Evolutionary conservation across 2,113 vertebrate genomes (phyloP).

Genomic region (Clarias macrocephalus): DNA sequence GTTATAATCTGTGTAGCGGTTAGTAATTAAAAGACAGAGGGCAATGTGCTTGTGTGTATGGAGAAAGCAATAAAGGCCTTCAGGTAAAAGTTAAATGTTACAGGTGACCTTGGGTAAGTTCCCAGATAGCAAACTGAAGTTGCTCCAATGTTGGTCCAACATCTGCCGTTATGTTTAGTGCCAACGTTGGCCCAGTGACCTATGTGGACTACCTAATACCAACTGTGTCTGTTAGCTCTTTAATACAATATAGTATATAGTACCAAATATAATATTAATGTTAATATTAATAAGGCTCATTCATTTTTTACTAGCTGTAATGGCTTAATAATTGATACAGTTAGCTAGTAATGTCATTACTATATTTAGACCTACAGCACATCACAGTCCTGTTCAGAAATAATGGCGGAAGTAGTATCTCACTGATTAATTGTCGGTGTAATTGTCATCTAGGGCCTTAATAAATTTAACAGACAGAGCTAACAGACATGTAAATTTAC

Average conservation of each 20-base stretch:
- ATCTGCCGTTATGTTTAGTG: background rate
- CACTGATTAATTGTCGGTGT: background rate
- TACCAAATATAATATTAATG: background rate
- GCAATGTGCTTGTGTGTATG: background rate
- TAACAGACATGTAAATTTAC: too few relatives aligned
- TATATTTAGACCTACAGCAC: background rate
- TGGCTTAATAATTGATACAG: background rate
- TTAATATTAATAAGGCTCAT: constrained; percentile 6
- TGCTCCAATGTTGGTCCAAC: background rate
- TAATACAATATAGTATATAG: background rate
- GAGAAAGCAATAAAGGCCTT: background rate
- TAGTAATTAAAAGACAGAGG: background rate
- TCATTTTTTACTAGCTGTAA: background rate
- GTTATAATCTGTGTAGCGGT: background rate
- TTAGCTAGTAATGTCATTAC: background rate
- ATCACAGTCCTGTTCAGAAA: background rate
- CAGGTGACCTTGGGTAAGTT: background rate
- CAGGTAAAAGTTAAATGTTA: background rate
- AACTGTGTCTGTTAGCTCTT: background rate
- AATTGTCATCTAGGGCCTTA: background rate
- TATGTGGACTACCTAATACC: background rate
- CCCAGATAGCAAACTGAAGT: background rate
- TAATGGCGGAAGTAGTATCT: background rate
- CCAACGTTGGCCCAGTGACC: background rate
- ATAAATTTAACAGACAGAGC: too few relatives aligned